These are phyloP conservation scores for Propithecus coquereli DNA, from an alignment of 2,113 vertebrate species.

Conservation along the genomic window DNA sequence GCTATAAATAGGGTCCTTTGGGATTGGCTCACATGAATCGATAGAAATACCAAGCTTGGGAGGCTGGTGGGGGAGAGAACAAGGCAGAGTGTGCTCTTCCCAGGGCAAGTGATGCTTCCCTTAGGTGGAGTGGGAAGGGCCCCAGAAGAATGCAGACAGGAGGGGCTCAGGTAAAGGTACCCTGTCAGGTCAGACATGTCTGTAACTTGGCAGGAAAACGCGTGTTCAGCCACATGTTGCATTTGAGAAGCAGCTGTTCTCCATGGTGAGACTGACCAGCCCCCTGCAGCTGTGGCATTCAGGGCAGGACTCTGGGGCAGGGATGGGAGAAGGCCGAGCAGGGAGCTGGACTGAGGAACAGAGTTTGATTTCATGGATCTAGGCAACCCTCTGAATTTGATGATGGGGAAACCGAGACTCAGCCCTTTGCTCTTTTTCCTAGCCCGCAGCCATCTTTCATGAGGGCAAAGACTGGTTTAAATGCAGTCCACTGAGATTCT, in stretches of 20 bases:
- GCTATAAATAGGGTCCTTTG: not conserved
- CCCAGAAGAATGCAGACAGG: not conserved
- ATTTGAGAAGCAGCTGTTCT: not conserved
- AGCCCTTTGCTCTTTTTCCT: not conserved
- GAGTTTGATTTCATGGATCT: not conserved
- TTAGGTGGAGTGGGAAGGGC: not conserved
- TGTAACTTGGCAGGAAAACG: too few relatives aligned
- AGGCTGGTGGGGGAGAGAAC: not conserved
- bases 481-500: not conserved
- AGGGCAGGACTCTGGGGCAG: not conserved
- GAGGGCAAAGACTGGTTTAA: not conserved
- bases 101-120: not conserved
- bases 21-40: not conserved
- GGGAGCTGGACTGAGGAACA: not conserved
- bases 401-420: not conserved
- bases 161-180: not conserved
- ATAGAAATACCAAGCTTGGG: not conserved
- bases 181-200: not conserved
- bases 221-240: not conserved
- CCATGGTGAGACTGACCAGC: not conserved
- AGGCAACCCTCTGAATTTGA: not conserved
- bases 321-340: too few relatives aligned
- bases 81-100: not conserved
- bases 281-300: not conserved
- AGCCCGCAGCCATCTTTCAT: fast-evolving